These are phyloP conservation scores for Pammene fasciana DNA, from an alignment of 2,888 invertebrate species.

Conservation along the genomic window DNA sequence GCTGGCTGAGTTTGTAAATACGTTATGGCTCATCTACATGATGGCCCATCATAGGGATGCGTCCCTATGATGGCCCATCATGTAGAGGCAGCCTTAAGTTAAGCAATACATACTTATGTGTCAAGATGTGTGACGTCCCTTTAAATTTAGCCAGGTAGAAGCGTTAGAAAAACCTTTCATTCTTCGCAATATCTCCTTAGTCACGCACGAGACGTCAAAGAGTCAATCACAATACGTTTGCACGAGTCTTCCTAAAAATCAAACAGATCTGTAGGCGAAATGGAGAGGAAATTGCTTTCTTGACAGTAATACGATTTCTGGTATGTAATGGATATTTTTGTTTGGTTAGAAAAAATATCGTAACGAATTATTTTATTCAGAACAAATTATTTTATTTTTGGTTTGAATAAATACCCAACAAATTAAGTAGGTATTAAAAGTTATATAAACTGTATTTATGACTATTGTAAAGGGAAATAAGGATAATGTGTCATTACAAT, in stretches of 20 bases:
- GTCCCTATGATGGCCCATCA: no score
- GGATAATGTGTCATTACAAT: slow-evolving; percentile 16
- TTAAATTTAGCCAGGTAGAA: no score
- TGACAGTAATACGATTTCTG: slow-evolving; percentile 7
- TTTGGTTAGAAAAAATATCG: slow-evolving; percentile 3
- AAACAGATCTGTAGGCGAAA: slow-evolving; percentile 11
- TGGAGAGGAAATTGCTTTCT: slow-evolving; percentile 6
- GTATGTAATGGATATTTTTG: slow-evolving; percentile 19
- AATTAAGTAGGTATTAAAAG: neutral
- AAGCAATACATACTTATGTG: no score
- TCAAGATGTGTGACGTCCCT: no score
- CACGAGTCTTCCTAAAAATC: neutral
- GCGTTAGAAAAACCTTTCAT: neutral
- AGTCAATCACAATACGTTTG: slow-evolving; percentile 15
- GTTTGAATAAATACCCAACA: neutral
- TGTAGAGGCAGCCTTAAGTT: no score
- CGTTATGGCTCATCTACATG: no score
- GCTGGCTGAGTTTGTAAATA: no score
- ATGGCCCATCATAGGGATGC: no score
- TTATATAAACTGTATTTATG: neutral
- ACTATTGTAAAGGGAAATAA: slow-evolving; percentile 7
- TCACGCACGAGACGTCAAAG: slow-evolving; percentile 16
- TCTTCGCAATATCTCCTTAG: slow-evolving; percentile 1
- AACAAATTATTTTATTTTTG: neutral
- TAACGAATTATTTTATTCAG: no score